Percentiles rank a stretch among this genome's conserved stretches.
These are phyloP conservation scores for Drosophila paranaensis DNA, from an alignment of 2,888 invertebrate genomes.

Conservation along the genomic window DNA sequence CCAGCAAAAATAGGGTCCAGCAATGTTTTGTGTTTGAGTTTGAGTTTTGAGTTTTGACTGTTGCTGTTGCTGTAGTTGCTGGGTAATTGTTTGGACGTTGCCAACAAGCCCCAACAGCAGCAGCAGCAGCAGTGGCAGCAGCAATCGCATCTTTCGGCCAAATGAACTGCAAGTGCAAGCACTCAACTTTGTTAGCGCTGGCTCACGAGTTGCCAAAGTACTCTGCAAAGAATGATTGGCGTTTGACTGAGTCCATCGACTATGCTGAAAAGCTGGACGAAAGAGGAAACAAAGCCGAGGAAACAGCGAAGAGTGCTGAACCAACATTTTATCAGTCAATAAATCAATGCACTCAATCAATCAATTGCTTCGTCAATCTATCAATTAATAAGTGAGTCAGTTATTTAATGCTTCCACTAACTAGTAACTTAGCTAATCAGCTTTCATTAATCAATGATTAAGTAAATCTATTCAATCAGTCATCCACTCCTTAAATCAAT, in stretches of 20 bases:
- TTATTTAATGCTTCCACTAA: no score
- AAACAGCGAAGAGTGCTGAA: no score
- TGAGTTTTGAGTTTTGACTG: slow-evolving; percentile 46
- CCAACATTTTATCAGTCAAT: not conserved
- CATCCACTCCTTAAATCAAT: no score
- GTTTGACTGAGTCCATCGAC: slow-evolving; percentile 11
- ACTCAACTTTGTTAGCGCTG: slow-evolving; percentile 54
- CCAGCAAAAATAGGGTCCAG: slow-evolving; percentile 22
- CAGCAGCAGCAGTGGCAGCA: slow-evolving; percentile 36
- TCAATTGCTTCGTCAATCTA: no score
- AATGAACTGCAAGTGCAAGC: slow-evolving; percentile 76
- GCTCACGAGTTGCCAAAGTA: slow-evolving; percentile 63
- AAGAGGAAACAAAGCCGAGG: not conserved
- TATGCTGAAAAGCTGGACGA: not conserved
- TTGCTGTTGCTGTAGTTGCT: slow-evolving; percentile 35
- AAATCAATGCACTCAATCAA: not conserved
- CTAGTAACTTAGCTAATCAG: no score
- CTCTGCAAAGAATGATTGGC: slow-evolving; percentile 24
- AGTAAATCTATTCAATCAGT: no score
- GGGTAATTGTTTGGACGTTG: slow-evolving; percentile 70
- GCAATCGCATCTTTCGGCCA: slow-evolving; percentile 68
- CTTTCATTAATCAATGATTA: no score
- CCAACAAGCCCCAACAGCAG: slow-evolving; percentile 49
- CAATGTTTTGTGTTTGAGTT: slow-evolving; percentile 45
- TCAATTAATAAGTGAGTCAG: no score